A percentile compares a stretch with the other conserved stretches of the same genome.
These are phyloP conservation scores for Delichon dasypus DNA, from an alignment of 2,797 vertebrate genomes.

Conservation along the genomic window DNA sequence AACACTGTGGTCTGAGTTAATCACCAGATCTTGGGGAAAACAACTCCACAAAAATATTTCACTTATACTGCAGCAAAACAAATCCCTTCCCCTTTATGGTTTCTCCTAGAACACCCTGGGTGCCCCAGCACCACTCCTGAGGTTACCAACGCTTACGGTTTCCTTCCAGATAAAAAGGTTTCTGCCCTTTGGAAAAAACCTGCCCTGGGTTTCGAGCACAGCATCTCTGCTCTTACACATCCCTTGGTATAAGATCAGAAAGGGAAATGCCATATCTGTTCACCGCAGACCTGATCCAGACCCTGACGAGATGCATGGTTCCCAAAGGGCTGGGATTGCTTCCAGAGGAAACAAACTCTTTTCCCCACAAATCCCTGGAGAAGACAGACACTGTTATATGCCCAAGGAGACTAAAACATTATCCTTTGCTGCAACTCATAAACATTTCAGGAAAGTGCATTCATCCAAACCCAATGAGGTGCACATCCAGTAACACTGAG, in stretches of 20 bases:
- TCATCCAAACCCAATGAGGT: background rate
- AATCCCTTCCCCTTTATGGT: background rate
- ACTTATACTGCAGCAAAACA: background rate
- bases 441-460: background rate
- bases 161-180: conserved; percentile 8
- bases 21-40: background rate
- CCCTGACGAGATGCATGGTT: fast-evolving
- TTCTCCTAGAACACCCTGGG: background rate
- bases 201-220: background rate
- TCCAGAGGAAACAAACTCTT: background rate
- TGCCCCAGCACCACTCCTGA: background rate
- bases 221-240: background rate
- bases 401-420: background rate
- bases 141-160: background rate
- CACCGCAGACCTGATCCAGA: background rate
- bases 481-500: background rate
- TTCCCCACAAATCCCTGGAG: background rate
- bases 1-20: background rate
- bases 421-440: background rate
- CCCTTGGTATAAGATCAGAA: background rate
- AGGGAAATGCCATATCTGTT: background rate
- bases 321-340: background rate
- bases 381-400: background rate
- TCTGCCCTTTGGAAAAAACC: conserved; percentile 41
- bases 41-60: background rate